Evolutionary conservation across 2,113 vertebrate genomes (phyloP).

Genomic region (Corythornis madagascariensis): DNA sequence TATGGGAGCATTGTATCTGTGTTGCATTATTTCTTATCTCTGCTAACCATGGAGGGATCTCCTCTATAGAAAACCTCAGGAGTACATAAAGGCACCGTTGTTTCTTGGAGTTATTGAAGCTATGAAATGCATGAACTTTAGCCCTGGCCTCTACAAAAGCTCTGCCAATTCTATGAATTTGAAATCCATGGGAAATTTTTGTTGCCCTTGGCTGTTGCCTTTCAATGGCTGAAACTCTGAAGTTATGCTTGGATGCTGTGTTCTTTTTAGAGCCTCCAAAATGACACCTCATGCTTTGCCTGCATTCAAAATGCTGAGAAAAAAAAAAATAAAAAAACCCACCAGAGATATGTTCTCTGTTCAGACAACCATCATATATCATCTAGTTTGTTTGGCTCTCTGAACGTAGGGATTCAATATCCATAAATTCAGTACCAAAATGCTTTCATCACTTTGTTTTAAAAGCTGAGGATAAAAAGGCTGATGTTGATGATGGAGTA

Average conservation of each 20-base stretch:
- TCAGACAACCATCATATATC: not conserved
- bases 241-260: constrained; percentile 45
- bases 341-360: not conserved
- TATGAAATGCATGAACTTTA: constrained; percentile 64
- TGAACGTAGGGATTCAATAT: constrained; percentile 31
- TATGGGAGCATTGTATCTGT: constrained; percentile 7
- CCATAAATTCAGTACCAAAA: constrained; percentile 30
- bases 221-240: constrained; percentile 66
- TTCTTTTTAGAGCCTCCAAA: constrained; percentile 56
- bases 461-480: not conserved
- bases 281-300: constrained; percentile 51
- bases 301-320: constrained; percentile 46
- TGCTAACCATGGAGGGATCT: constrained; percentile 34
- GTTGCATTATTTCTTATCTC: constrained; percentile 57
- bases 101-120: constrained; percentile 63
- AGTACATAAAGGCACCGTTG: constrained; percentile 64
- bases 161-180: constrained; percentile 66
- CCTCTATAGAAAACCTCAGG: constrained; percentile 40
- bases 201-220: constrained; percentile 38
- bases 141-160: constrained; percentile 56
- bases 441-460: constrained; percentile 11
- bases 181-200: constrained; percentile 72
- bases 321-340: not conserved
- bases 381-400: constrained; percentile 6
- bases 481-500: not conserved